phyloP scores from a whole-genome alignment of 2,113 vertebrate genomes.

The Nothocercus julius region DNA sequence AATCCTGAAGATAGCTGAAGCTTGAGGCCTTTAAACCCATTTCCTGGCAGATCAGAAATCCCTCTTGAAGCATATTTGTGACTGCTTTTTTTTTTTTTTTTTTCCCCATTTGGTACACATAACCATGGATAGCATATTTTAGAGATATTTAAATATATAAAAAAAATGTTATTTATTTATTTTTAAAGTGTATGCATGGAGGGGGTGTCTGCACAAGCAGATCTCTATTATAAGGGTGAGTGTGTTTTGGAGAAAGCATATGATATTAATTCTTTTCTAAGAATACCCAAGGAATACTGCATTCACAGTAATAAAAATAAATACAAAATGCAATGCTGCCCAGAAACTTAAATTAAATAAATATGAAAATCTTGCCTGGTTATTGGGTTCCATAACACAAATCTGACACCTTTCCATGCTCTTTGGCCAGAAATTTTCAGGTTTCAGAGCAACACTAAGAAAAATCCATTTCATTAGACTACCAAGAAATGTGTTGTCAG shows the following conservation, averaged over 20 bases:
- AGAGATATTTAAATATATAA: neutral
- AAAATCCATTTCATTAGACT: neutral
- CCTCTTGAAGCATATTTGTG: neutral
- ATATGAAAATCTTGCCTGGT: neutral
- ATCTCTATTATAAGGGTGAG: neutral
- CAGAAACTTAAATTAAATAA: neutral
- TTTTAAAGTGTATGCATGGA: rapidly evolving
- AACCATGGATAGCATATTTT: neutral
- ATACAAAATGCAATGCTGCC: neutral
- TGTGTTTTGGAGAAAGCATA: neutral
- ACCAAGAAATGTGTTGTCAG: neutral
- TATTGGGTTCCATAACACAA: neutral
- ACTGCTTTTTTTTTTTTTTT: neutral
- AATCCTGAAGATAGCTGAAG: neutral
- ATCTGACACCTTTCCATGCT: neutral
- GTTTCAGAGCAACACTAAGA: neutral
- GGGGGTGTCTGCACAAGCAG: neutral
- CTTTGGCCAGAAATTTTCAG: neutral
- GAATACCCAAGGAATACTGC: neutral
- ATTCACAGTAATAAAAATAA: neutral
- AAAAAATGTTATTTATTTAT: no score
- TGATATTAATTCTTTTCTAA: neutral
- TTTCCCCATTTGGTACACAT: neutral
- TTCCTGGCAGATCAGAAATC: neutral
- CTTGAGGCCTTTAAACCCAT: neutral